Evolutionary conservation across 2,888 invertebrate species (phyloP).

Genomic region (Lithophane semibrunnea): DNA sequence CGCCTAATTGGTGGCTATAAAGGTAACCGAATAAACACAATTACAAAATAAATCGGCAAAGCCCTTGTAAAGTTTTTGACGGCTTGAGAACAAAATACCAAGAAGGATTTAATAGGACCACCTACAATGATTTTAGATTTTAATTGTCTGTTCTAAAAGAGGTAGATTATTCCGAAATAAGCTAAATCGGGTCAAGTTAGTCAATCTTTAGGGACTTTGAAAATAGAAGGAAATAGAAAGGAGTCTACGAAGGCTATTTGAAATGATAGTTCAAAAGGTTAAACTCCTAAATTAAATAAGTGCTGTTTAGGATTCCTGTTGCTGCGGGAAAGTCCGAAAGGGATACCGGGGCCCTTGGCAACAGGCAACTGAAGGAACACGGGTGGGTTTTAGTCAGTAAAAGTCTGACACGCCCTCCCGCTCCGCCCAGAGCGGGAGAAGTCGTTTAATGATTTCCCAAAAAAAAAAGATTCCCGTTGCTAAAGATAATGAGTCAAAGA

Average conservation of each 20-base stretch:
- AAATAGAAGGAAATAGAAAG: background rate
- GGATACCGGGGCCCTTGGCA: too few species aligned
- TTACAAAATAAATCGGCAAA: background rate
- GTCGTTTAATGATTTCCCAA: too few species aligned
- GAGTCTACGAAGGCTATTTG: too few species aligned
- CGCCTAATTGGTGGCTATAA: constrained; percentile 31
- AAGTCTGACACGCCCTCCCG: too few species aligned
- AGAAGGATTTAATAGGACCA: constrained; percentile 17
- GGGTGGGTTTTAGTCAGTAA: too few species aligned
- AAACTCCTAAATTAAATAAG: background rate
- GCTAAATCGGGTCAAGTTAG: background rate
- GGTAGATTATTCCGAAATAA: background rate
- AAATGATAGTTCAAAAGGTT: background rate
- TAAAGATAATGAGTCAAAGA: background rate
- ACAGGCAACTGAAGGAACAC: too few species aligned
- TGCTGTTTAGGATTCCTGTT: background rate
- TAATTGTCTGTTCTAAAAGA: background rate
- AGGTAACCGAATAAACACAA: constrained; percentile 15
- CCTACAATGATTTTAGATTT: constrained; percentile 24
- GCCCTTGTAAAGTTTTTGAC: background rate
- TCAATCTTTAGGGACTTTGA: background rate
- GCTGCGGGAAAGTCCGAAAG: too few species aligned
- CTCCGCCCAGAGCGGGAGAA: too few species aligned
- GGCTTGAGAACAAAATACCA: background rate
- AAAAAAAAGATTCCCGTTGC: background rate